Base-by-base conservation (phyloP, 2,888 invertebrate species). In the Chrysomela aeneicollis region DNA sequence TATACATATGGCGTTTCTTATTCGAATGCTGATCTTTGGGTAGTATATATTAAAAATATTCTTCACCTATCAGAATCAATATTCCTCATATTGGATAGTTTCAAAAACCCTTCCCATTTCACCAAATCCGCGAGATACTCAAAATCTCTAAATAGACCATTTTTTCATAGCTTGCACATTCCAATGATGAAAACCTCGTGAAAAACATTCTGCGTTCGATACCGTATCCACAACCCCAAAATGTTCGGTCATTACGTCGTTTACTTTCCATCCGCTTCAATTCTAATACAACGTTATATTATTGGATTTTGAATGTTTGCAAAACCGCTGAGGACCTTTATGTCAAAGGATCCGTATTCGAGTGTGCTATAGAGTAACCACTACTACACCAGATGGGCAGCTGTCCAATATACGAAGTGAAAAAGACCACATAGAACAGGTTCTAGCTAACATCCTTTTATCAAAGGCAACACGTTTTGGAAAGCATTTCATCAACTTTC, bases 261-360 rank as follows among this genome's bases (percentile, higher is more conserved):
- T 4, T 42, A n/a, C 12, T 42, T 35, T 42, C 42, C 3, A 15
- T 42, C 12, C 15, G 12, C 10, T 12, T 1, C 3, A 42, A 42
- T 6, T 4, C 4, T 8, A 42, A 15, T 4, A 15, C 42, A 3
- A 15, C 46, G n/a, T 42, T 42, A 21, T 10, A 46, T 46, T 15
- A 57, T 55, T 15, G 55, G 22, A 22, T 10, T 57, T 46, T 18
- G 57, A 26, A 37, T 26, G 57, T 46, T 55, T 21, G 42, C 55
- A 21, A 42, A 37, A 37, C 55, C 42, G 32, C 32, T 15, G 15
- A 46, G 10, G 46, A 9, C 47, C 46, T 57, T 46, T 17, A 46
- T 21, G 46, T 57, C 57, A 57, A 57, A 57, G 57, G 46, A 15
- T 37, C 42, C 12, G 15, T 42, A 15, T 26, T 26, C 6, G n/a